These are phyloP conservation scores for Noctilio leporinus DNA, from an alignment of 2,113 vertebrate genomes.

Conservation along the genomic window DNA sequence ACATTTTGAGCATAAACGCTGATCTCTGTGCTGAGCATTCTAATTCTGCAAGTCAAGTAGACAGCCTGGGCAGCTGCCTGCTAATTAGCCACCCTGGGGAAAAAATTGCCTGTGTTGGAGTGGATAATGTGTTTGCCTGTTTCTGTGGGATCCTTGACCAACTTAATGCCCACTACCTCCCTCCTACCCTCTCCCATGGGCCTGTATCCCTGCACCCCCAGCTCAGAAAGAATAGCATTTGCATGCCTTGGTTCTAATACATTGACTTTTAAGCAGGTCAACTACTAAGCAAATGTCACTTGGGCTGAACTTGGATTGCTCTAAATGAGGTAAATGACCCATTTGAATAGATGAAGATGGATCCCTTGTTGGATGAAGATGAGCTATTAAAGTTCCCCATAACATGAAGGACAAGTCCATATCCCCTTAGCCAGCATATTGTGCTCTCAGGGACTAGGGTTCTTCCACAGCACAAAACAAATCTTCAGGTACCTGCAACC, in stretches of 20 bases:
- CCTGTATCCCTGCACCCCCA: background rate
- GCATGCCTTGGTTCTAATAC: background rate
- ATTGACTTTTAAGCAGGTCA: constrained; percentile 49
- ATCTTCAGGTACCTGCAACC: background rate
- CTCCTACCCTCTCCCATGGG: background rate
- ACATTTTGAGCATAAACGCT: constrained; percentile 22
- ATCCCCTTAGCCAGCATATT: background rate
- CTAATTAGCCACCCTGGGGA: constrained; percentile 58
- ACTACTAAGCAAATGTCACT: constrained; percentile 68
- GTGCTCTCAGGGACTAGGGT: background rate
- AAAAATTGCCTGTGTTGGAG: constrained; percentile 55
- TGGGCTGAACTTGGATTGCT: constrained; percentile 17
- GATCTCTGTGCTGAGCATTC: constrained; percentile 54
- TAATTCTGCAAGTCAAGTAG: constrained; percentile 59
- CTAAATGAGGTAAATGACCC: constrained; percentile 49
- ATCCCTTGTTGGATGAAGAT: background rate
- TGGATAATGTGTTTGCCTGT: constrained; percentile 68
- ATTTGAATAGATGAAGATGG: constrained; percentile 20
- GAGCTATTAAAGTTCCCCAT: background rate
- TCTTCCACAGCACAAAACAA: background rate
- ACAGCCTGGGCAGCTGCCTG: constrained; percentile 24
- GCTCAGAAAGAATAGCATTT: background rate
- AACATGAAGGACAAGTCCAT: background rate
- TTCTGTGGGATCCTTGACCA: constrained; percentile 58
- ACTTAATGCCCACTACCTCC: constrained; percentile 3